These are phyloP conservation scores for Halcyon badia DNA, from an alignment of 2,797 vertebrate genomes.

Conservation along the genomic window DNA sequence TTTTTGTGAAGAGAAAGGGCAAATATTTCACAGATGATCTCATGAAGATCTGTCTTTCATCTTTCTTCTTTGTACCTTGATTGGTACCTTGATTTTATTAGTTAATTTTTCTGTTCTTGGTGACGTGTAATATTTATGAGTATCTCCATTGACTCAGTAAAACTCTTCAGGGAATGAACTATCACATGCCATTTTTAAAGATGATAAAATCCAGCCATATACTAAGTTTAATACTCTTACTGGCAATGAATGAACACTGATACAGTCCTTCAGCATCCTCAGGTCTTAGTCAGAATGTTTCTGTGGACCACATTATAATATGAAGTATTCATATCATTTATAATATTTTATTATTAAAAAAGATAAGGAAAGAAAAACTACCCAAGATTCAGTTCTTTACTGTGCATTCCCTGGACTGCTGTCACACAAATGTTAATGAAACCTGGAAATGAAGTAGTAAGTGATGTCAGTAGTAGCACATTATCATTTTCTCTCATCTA, in stretches of 20 bases:
- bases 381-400: background rate
- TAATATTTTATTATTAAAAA: background rate
- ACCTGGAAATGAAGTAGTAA: background rate
- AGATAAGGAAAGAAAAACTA: background rate
- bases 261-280: background rate
- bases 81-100: background rate
- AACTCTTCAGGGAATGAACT: background rate
- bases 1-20: background rate
- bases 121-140: background rate
- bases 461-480: background rate
- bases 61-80: background rate
- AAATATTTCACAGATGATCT: background rate
- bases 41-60: background rate
- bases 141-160: background rate
- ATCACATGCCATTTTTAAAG: background rate
- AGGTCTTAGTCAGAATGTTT: background rate
- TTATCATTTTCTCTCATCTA: constrained; percentile 20
- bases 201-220: background rate
- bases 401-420: background rate
- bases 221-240: background rate
- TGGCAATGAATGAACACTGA: background rate
- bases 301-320: background rate
- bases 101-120: background rate
- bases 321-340: background rate
- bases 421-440: background rate